These are phyloP conservation scores for Cyrtodaria siliqua DNA, from an alignment of 2,888 invertebrate species.

Conservation along the genomic window DNA sequence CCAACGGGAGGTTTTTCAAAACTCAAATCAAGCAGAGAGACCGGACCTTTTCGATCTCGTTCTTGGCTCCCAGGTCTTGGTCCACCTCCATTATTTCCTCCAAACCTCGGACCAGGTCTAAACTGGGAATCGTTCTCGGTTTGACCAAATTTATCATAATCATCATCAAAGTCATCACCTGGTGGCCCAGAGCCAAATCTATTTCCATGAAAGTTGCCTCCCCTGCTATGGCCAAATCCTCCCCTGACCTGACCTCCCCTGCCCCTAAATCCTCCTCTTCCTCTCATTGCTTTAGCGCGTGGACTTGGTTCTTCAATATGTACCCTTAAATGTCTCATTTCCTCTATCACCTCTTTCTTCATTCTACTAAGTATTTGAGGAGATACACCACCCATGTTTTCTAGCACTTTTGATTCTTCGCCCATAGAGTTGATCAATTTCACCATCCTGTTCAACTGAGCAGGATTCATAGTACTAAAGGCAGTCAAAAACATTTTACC, in stretches of 20 bases:
- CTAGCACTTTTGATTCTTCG: constrained; percentile 49
- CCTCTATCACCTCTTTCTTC: constrained; percentile 49
- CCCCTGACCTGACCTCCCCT: constrained; percentile 20
- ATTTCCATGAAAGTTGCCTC: constrained; percentile 32
- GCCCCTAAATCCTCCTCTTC: constrained; percentile 11
- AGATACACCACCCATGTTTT: constrained; percentile 38
- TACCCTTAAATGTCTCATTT: constrained; percentile 40
- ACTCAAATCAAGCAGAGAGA: constrained; percentile 43
- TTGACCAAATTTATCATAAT: not conserved
- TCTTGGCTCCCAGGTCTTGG: constrained; percentile 18
- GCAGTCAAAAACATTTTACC: constrained; percentile 49
- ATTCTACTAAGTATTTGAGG: constrained; percentile 39
- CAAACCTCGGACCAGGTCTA: not conserved
- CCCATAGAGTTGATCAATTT: constrained; percentile 52
- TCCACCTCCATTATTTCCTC: not conserved
- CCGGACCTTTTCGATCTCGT: constrained; percentile 34
- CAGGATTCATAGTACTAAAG: constrained; percentile 53
- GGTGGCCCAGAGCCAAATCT: constrained; percentile 14
- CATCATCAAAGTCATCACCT: not conserved
- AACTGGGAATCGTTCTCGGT: not conserved
- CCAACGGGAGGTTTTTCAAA: constrained; percentile 35
- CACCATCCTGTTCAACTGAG: constrained; percentile 56
- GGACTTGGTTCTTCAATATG: constrained; percentile 14
- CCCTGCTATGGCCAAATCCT: constrained; percentile 11
- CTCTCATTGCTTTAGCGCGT: constrained; percentile 25